Conservation (phyloP, 35 echinoderm and acorn worm species). For the Diadema setosum region DNA sequence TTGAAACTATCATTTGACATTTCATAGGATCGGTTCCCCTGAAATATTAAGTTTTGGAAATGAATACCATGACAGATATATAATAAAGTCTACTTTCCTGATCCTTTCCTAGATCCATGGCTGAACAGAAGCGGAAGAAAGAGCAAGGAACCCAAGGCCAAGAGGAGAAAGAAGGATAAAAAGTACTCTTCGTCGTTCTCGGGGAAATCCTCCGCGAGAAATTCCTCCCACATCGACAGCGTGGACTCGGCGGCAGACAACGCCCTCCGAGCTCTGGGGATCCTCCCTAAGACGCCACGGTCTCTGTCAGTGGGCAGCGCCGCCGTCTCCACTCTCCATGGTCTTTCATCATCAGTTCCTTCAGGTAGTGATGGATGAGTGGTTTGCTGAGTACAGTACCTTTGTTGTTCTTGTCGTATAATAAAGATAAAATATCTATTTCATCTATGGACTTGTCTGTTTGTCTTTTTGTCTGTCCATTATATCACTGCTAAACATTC, state of each 20-base stretch:
- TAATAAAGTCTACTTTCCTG: neutral
- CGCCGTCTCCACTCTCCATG: neutral
- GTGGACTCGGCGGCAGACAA: conserved; percentile 48
- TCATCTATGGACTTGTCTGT: no score
- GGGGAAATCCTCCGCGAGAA: neutral
- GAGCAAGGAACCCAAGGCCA: conserved; percentile 12
- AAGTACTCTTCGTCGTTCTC: neutral
- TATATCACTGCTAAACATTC: no score
- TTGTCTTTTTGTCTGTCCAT: no score
- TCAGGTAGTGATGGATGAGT: no score
- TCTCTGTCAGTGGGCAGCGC: neutral
- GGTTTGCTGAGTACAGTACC: no score
- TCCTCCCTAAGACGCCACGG: conserved; percentile 23
- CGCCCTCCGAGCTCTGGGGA: conserved; percentile 56
- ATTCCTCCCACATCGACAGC: conserved; percentile 3
- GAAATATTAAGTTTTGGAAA: no score
- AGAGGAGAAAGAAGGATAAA: conserved; percentile 54
- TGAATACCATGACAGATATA: no score
- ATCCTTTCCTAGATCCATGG: conserved; percentile 96
- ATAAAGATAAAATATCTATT: no score
- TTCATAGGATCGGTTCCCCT: no score
- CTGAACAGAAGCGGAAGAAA: conserved; percentile 64
- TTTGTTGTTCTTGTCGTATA: no score
- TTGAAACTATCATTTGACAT: no score
- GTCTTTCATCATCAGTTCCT: conserved; percentile 54